Evolutionary conservation across 2,797 vertebrate species (phyloP).

Genomic region (Eulemur albifrons): DNA sequence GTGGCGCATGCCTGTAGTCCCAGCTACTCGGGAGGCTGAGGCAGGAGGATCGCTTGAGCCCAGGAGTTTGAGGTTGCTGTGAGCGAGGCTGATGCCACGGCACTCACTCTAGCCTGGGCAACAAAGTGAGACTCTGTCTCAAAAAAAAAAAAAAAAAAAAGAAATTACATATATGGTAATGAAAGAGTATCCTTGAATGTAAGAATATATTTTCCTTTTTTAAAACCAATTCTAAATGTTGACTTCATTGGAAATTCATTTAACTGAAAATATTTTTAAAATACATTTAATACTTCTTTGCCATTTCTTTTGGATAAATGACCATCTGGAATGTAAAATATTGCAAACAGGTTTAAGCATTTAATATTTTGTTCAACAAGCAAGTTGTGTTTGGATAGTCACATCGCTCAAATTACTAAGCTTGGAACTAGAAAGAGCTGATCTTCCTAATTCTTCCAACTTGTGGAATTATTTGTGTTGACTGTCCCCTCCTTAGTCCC

Average conservation of each 20-base stretch:
- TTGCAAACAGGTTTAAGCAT: slow-evolving; percentile 26
- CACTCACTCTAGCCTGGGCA: too few species aligned
- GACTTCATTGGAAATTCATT: not conserved
- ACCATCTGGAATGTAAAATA: slow-evolving; percentile 24
- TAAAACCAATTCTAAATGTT: slow-evolving; percentile 22
- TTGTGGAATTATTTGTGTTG: not conserved
- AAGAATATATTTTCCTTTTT: not conserved
- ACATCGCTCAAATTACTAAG: not conserved
- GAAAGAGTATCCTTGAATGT: not conserved
- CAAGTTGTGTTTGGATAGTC: slow-evolving; percentile 26
- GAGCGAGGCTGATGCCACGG: too few species aligned
- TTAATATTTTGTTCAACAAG: slow-evolving; percentile 48
- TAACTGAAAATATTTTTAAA: slow-evolving; percentile 43
- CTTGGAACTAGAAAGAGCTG: not conserved
- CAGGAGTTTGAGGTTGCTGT: too few species aligned
- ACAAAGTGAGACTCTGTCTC: too few species aligned
- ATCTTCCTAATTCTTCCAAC: not conserved
- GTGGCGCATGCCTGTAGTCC: too few species aligned
- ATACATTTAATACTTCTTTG: not conserved
- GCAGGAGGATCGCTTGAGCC: too few species aligned
- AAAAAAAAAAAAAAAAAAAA: too few species aligned
- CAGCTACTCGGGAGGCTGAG: too few species aligned
- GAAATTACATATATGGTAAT: not conserved
- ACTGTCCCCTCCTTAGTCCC: not conserved
- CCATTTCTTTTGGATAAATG: slow-evolving; percentile 50